Evolutionary conservation across 2,888 invertebrate species (phyloP).

Genomic region (Schizotus pectinicornis): DNA sequence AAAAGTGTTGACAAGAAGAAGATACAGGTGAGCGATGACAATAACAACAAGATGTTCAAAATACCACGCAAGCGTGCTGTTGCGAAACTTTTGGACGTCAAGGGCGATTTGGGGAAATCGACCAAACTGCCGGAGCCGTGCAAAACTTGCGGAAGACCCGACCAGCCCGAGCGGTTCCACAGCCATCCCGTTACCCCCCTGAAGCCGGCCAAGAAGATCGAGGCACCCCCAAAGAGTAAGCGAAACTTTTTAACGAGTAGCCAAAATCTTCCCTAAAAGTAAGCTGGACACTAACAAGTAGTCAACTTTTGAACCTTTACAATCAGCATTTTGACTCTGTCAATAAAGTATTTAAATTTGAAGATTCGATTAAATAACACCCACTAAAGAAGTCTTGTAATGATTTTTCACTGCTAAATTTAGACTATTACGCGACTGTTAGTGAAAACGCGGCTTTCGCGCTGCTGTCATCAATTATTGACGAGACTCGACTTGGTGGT

Average conservation of each 20-base stretch:
- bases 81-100: slow-evolving; percentile 22
- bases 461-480: too few relatives aligned
- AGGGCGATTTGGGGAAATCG: slow-evolving; percentile 39
- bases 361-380: neutral
- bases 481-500: too few relatives aligned
- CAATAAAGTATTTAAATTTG: neutral
- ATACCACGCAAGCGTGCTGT: slow-evolving; percentile 30
- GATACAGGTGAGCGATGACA: slow-evolving; percentile 33
- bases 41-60: slow-evolving; percentile 41
- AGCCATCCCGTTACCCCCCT: slow-evolving; percentile 61
- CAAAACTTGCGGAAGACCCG: slow-evolving; percentile 69
- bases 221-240: slow-evolving; percentile 38
- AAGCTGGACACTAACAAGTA: too few relatives aligned
- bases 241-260: too few relatives aligned
- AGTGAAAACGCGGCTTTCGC: too few relatives aligned
- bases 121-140: slow-evolving; percentile 63
- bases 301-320: too few relatives aligned
- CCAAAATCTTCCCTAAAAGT: too few relatives aligned
- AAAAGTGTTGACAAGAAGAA: slow-evolving; percentile 31
- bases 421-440: neutral
- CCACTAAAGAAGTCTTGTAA: neutral
- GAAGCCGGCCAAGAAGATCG: slow-evolving; percentile 35
- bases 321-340: too few relatives aligned
- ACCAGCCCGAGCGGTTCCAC: slow-evolving; percentile 71
- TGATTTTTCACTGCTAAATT: slow-evolving; percentile 10